Percentiles rank a stretch among this genome's conserved stretches.
phyloP scores from a whole-genome alignment of 2,888 invertebrate species.

The Lasiommata megera region DNA sequence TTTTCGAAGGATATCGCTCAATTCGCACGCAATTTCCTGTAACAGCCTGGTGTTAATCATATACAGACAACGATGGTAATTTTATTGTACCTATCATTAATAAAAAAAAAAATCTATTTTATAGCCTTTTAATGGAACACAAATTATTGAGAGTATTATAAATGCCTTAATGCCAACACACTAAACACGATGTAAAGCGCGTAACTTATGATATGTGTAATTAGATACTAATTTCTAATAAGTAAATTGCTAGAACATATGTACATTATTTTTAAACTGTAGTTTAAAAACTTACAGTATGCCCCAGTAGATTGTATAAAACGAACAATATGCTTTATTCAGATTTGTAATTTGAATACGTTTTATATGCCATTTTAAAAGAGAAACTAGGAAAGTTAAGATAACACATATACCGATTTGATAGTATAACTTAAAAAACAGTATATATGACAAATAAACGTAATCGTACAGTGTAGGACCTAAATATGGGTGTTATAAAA shows the following conservation, averaged over 20 bases:
- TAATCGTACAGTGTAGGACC: too few relatives aligned
- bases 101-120: background rate
- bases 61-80: background rate
- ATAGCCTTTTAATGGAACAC: background rate
- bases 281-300: background rate
- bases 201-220: slow-evolving; percentile 6
- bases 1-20: too few relatives aligned
- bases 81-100: background rate
- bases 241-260: background rate
- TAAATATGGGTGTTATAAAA: too few relatives aligned
- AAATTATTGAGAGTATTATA: background rate
- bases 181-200: background rate
- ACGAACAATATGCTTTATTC: background rate
- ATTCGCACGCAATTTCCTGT: too few relatives aligned
- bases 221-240: background rate
- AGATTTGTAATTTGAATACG: background rate
- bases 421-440: background rate
- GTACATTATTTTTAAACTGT: background rate
- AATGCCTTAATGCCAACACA: background rate
- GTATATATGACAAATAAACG: too few relatives aligned
- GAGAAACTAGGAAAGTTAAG: background rate
- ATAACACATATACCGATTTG: background rate
- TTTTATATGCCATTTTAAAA: slow-evolving; percentile 7
- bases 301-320: background rate
- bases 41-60: background rate